These are phyloP conservation scores for Pitta sordida DNA, from an alignment of 2,113 vertebrate species.

Conservation along the genomic window DNA sequence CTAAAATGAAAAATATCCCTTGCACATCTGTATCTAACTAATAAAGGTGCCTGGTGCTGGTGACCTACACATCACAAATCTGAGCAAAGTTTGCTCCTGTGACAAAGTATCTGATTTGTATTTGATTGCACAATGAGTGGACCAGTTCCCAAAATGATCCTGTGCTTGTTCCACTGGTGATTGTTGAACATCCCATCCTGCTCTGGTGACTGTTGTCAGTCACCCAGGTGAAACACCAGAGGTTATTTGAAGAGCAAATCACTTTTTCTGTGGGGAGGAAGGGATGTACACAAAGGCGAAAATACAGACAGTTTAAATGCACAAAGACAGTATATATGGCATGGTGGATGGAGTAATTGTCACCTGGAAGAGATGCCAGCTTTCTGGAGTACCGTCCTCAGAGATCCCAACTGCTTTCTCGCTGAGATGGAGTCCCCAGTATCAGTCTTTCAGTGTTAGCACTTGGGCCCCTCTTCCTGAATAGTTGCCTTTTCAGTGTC, in stretches of 20 bases:
- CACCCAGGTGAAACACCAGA: not conserved
- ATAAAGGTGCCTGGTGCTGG: not conserved
- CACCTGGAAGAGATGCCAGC: not conserved
- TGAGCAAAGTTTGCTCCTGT: not conserved
- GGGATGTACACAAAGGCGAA: not conserved
- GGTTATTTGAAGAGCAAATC: not conserved
- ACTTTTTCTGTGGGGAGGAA: not conserved
- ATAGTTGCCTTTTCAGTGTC: not conserved
- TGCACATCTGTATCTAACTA: not conserved
- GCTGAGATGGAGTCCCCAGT: not conserved
- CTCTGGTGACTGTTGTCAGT: not conserved
- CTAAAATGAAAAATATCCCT: not conserved
- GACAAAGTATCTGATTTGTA: not conserved
- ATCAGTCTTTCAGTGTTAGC: not conserved
- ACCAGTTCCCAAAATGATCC: rapidly evolving
- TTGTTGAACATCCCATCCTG: not conserved
- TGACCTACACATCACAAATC: not conserved
- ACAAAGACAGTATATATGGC: not conserved
- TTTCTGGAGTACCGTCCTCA: not conserved
- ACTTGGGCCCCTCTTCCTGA: not conserved
- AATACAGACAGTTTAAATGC: not conserved
- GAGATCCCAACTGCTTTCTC: not conserved
- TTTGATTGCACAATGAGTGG: not conserved
- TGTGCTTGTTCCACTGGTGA: not conserved
- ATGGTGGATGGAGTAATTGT: not conserved